Conservation (phyloP, 2,888 invertebrate genomes). For the Drosophila neotestacea region DNA sequence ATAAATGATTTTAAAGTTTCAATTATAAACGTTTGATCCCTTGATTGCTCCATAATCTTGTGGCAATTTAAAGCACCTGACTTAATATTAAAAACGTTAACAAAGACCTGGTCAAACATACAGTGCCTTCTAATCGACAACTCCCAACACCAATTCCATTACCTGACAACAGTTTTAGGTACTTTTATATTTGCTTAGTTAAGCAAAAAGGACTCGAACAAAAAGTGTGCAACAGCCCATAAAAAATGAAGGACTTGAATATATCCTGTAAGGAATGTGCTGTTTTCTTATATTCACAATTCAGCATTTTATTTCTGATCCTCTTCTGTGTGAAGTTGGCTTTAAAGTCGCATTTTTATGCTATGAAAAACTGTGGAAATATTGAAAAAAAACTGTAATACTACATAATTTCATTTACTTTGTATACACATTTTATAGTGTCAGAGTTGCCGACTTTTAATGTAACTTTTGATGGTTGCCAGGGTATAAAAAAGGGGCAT, state of each 20-base stretch:
- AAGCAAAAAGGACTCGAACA: constrained; percentile 20
- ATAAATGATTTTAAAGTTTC: background rate
- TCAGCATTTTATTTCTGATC: background rate
- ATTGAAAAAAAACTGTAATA: background rate
- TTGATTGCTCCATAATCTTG: background rate
- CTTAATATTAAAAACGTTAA: background rate
- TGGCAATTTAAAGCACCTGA: background rate
- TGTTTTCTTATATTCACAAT: background rate
- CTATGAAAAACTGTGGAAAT: background rate
- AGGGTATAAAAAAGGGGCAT: constrained; percentile 26
- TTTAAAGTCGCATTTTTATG: no score
- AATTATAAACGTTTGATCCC: background rate
- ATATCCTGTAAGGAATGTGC: background rate
- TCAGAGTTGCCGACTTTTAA: constrained; percentile 1
- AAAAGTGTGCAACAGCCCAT: background rate
- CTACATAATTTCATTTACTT: constrained; percentile 4
- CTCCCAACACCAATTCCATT: constrained; percentile 15
- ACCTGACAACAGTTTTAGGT: constrained; percentile 10
- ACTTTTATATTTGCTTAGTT: constrained; percentile 29
- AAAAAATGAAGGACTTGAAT: background rate
- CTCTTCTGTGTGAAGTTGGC: no score
- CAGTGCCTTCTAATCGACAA: constrained; percentile 15
- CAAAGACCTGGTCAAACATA: constrained; percentile 9
- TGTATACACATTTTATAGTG: constrained; percentile 5
- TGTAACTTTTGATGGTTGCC: constrained; percentile 3